phyloP scores from a whole-genome alignment of 2,797 vertebrate genomes.

The Phataginus tricuspis region DNA sequence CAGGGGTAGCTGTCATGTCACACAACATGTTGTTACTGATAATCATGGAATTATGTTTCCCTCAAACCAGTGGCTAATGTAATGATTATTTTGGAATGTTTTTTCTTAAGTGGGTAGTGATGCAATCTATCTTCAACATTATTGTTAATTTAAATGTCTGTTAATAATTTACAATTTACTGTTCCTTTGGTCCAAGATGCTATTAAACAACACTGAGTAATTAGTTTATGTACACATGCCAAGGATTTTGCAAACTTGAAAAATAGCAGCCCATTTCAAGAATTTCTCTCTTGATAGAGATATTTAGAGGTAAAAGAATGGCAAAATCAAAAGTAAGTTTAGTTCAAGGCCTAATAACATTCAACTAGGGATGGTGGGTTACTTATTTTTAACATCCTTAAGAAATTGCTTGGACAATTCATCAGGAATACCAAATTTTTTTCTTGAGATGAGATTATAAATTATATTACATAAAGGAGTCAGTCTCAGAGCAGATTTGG shows the following conservation, averaged over 20 bases:
- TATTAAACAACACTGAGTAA: neutral
- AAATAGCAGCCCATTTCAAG: neutral
- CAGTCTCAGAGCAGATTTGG: neutral
- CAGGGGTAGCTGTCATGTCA: neutral
- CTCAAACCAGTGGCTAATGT: neutral
- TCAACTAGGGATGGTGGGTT: neutral
- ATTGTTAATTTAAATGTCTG: neutral
- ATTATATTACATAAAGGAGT: neutral
- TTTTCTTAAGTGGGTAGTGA: neutral
- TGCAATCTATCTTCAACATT: neutral
- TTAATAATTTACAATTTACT: constrained; percentile 20
- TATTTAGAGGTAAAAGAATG: neutral
- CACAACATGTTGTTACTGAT: neutral
- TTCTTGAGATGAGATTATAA: neutral
- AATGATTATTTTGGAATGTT: constrained; percentile 26
- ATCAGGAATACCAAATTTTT: neutral
- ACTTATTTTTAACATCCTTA: neutral
- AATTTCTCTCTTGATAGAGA: constrained; percentile 29
- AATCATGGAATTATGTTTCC: constrained; percentile 9
- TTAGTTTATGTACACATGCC: neutral
- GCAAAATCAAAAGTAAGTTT: neutral
- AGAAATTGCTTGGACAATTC: neutral
- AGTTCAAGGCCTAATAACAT: neutral
- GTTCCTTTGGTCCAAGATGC: neutral
- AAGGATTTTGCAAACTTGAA: constrained; percentile 2